A percentile compares a stretch with the other conserved stretches of the same genome.
Conservation (phyloP, 2,888 invertebrate species). For the Enchytraeus crypticus region DNA sequence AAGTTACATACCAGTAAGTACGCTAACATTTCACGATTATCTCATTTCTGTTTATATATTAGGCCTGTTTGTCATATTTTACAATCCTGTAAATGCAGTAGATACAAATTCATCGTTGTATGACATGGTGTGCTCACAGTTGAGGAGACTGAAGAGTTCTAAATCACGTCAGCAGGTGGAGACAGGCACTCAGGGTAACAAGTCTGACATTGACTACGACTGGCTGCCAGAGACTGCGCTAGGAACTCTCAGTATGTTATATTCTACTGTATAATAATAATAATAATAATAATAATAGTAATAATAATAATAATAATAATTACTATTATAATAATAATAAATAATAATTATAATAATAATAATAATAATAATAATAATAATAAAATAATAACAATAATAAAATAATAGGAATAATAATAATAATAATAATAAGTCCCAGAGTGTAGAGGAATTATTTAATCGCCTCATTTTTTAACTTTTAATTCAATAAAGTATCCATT, state of each 20-base stretch:
- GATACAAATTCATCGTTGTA: not conserved
- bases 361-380: not conserved
- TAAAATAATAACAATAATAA: not conserved
- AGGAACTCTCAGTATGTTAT: conserved; percentile 40
- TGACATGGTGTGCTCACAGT: not conserved
- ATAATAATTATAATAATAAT: not conserved
- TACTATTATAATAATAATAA: not conserved
- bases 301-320: not conserved
- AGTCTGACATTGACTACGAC: conserved; percentile 84
- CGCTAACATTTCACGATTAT: not conserved
- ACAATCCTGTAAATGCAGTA: no score
- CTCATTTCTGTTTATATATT: not conserved
- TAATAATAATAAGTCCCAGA: no score
- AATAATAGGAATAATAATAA: not conserved
- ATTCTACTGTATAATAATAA: not conserved
- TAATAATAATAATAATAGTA: not conserved
- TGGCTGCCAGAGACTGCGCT: conserved; percentile 82
- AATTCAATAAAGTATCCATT: no score
- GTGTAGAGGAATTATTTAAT: no score
- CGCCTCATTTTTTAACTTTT: no score
- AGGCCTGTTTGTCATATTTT: no score
- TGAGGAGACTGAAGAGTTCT: not conserved
- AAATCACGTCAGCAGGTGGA: conserved; percentile 56
- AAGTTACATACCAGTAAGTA: no score
- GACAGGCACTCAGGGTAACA: conserved; percentile 74